phyloP scores from a whole-genome alignment of 2,888 invertebrate genomes.

The Trachelus iudaicus region DNA sequence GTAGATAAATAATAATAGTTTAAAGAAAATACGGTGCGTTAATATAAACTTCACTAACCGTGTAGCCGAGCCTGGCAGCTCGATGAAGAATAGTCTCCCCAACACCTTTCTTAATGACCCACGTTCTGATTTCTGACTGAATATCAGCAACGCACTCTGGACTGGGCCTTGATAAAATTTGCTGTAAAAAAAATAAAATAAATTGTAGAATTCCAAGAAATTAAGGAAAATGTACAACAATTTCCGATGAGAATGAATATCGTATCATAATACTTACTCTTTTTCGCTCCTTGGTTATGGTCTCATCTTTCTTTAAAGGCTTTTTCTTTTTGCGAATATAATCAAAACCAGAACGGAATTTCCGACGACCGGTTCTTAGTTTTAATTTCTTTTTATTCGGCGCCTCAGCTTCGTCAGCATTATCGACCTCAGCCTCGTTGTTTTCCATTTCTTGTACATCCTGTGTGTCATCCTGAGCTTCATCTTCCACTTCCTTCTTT shows the following conservation, averaged over 20 bases:
- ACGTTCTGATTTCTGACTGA: constrained; percentile 85
- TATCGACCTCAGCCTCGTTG: constrained; percentile 40
- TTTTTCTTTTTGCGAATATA: constrained; percentile 92
- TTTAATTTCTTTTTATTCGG: constrained; percentile 71
- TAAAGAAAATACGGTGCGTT: background rate
- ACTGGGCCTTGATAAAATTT: constrained; percentile 66
- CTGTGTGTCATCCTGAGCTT: constrained; percentile 49
- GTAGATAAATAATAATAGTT: constrained; percentile 5
- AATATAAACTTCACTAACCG: constrained; percentile 70
- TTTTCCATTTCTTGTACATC: constrained; percentile 47
- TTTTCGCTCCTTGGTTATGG: constrained; percentile 66
- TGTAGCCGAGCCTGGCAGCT: constrained; percentile 89
- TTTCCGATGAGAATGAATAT: background rate
- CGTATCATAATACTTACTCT: constrained; percentile 45
- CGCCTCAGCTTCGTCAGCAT: constrained; percentile 45
- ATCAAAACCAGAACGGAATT: constrained; percentile 87
- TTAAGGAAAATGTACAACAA: background rate
- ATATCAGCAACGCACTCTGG: constrained; percentile 81
- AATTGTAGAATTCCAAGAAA: background rate
- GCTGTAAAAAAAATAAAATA: constrained; percentile 29
- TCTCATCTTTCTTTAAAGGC: constrained; percentile 69
- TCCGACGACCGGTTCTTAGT: constrained; percentile 76
- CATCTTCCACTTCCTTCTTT: constrained; percentile 58
- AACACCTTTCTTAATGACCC: constrained; percentile 94
- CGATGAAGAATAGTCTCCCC: constrained; percentile 94